Evolutionary conservation across 2,113 vertebrate species (phyloP).

Genomic region (Atlantisia rogersi): DNA sequence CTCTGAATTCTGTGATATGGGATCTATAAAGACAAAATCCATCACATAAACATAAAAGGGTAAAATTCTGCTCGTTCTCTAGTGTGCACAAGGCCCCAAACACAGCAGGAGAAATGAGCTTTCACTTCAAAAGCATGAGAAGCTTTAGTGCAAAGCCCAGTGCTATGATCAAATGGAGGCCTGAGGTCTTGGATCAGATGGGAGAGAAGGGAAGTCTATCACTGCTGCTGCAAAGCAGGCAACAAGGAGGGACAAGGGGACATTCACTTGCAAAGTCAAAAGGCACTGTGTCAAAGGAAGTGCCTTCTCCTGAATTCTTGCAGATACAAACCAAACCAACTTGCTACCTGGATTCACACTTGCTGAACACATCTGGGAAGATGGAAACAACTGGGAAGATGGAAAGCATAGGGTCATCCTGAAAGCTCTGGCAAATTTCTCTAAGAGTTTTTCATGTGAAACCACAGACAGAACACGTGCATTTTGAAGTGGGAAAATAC

Average conservation of each 20-base stretch:
- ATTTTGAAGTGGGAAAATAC: neutral
- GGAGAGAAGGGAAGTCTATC: neutral
- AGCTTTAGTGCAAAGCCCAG: neutral
- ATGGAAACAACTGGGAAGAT: neutral
- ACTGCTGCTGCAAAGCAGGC: neutral
- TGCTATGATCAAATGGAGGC: neutral
- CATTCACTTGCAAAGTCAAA: neutral
- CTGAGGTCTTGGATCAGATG: neutral
- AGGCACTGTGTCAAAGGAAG: fast-evolving
- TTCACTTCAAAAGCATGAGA: slow-evolving; percentile 28
- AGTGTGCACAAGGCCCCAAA: neutral
- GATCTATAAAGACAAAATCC: slow-evolving; percentile 21
- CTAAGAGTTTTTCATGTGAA: neutral
- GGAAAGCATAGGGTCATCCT: neutral
- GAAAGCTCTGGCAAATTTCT: neutral
- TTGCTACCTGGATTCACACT: neutral
- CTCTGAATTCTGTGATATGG: slow-evolving; percentile 17
- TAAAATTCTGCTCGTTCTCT: neutral
- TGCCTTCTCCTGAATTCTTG: neutral
- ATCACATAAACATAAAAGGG: slow-evolving; percentile 6
- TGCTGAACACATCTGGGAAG: neutral
- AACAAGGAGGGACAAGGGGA: neutral
- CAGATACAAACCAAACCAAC: neutral
- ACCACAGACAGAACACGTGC: neutral
- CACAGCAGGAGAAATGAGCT: neutral